These are phyloP conservation scores for Poecilia wingei DNA, from an alignment of 2,797 vertebrate genomes.

Conservation along the genomic window DNA sequence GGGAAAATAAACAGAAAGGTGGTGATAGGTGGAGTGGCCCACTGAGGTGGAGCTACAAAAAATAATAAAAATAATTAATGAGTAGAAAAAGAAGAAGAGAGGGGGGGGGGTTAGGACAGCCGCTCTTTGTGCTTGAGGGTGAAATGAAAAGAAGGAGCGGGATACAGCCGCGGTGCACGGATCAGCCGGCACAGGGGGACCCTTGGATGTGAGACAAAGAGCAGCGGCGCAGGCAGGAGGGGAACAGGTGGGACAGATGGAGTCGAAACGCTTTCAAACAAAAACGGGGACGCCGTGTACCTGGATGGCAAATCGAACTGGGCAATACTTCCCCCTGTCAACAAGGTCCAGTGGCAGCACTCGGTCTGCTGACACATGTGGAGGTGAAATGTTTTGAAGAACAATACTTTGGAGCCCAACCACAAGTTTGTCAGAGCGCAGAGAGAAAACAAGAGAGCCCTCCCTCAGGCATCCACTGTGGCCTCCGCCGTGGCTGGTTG, in stretches of 20 bases:
- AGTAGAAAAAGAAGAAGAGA: slow-evolving; percentile 22
- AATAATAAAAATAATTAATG: slow-evolving; percentile 40
- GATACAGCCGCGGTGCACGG: slow-evolving; percentile 32
- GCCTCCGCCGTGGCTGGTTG: slow-evolving; percentile 73
- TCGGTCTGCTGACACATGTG: neutral
- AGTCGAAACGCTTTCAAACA: slow-evolving; percentile 12
- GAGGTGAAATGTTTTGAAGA: slow-evolving; percentile 2
- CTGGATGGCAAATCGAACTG: slow-evolving; percentile 5
- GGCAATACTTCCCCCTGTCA: slow-evolving; percentile 33
- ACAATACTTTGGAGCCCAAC: slow-evolving; percentile 6
- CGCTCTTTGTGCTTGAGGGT: slow-evolving; percentile 68
- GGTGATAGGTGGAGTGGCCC: slow-evolving; percentile 45
- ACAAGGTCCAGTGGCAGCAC: slow-evolving; percentile 7
- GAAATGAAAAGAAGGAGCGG: slow-evolving; percentile 35
- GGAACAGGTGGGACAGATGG: slow-evolving; percentile 27
- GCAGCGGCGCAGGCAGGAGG: slow-evolving; percentile 13
- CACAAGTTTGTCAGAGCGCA: slow-evolving; percentile 24
- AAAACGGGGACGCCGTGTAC: slow-evolving; percentile 29
- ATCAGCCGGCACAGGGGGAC: slow-evolving; percentile 6
- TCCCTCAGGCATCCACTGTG: slow-evolving; percentile 65
- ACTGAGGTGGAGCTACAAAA: slow-evolving; percentile 64
- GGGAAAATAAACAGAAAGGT: slow-evolving; percentile 56
- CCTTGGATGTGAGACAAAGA: slow-evolving; percentile 36
- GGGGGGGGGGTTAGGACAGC: slow-evolving; percentile 55
- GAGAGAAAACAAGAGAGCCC: slow-evolving; percentile 37